Evolutionary conservation across 2,113 vertebrate species (phyloP), one percentile per base, ranked within the genome.

Genomic region (Catharus fuscescens): DNA sequence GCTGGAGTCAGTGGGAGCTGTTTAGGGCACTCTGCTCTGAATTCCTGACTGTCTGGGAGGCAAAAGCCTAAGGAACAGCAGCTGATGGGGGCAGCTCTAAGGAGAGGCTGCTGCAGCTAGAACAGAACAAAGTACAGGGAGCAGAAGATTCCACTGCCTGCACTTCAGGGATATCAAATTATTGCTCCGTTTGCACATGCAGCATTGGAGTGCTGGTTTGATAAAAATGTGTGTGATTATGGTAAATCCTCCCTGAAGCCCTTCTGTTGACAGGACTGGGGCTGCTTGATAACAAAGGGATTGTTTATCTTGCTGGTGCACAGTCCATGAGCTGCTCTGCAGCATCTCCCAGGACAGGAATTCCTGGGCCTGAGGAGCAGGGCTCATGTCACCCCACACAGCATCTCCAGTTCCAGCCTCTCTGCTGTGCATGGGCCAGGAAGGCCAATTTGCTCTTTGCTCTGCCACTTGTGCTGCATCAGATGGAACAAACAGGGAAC

Each of bases 221-320:
- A 72, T 76, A 86, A 86, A 92, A 84, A 89, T 2, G 18, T 26
- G 56, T 64, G 21, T 10, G 45, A 69, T 50, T 50, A 38, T 4
- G 42, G 50, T 50, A 91, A 90, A 92, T 90, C 70, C 59, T 52
- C 87, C 84, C 66, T 31, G 42, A 87, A 95, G 73, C 34, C 36
- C 29, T 70, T 50, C 61, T 57, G 70, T 20, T 79, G 73, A 81
- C 92, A 86, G 56, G 17, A 25, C 72, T 93, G 94, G 77, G 62
- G 62, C 62, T 83, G 73, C 71, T 52, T 59, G 93, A 93, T 95
- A 92, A 88, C 81, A 93, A 90, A 94, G 59, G 50, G 70, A 62
- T 36, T 94, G 79, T 82, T 91, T 96, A 95, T 93, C 93, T 95
- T 18, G 29, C 66, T 47, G 16, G 45, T 18, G 71, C 84, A 66